Conservation (phyloP, 2,888 invertebrate genomes). For the Apantesis nais region DNA sequence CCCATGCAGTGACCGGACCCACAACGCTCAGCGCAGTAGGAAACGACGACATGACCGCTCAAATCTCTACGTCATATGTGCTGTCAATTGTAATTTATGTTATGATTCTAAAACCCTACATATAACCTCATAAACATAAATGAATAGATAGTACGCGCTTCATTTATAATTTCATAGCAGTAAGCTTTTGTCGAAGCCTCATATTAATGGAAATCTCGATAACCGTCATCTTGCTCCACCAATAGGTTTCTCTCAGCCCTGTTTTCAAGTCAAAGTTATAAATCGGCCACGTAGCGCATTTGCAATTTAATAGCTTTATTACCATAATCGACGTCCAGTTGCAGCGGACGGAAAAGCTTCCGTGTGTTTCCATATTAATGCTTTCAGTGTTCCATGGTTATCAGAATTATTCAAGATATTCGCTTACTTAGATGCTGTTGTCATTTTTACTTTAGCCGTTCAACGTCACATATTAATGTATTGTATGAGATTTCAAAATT, state of each 20-base stretch:
- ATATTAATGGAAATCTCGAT: slow-evolving; percentile 16
- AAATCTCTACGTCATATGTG: too few species aligned
- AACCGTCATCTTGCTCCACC: slow-evolving; percentile 9
- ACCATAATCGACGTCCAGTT: slow-evolving; percentile 72
- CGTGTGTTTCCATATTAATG: slow-evolving; percentile 52
- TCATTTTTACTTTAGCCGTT: not conserved
- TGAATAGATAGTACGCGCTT: not conserved
- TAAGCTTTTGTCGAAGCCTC: not conserved
- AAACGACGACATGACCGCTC: too few species aligned
- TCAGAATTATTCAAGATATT: slow-evolving; percentile 16
- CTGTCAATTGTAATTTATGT: not conserved
- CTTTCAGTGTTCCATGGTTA: slow-evolving; percentile 27
- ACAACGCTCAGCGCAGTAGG: too few species aligned
- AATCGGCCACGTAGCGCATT: slow-evolving; percentile 63
- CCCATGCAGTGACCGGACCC: too few species aligned
- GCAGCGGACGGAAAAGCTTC: slow-evolving; percentile 31
- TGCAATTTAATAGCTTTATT: slow-evolving; percentile 77
- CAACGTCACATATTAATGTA: not conserved
- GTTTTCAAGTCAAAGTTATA: slow-evolving; percentile 50
- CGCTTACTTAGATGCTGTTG: not conserved
- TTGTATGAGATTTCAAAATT: not conserved
- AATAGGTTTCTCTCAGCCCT: slow-evolving; percentile 13
- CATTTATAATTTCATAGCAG: not conserved
- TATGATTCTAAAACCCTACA: not conserved
- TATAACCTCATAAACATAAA: not conserved